Conservation (phyloP, 1,140 invertebrate species). For the Pogonomyrmex barbatus region DNA sequence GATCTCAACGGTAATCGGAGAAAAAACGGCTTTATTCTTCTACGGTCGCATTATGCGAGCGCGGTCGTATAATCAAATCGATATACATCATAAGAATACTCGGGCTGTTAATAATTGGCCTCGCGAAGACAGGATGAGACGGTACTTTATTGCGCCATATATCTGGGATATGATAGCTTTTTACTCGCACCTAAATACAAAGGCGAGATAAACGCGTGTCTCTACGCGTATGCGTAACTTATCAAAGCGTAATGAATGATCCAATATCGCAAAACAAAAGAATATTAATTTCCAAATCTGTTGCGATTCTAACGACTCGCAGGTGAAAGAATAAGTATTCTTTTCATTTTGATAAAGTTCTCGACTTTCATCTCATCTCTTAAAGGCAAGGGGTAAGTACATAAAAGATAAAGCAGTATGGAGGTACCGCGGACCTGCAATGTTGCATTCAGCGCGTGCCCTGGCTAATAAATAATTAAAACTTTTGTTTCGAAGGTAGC, state of each 20-base stretch:
- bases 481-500: constrained; percentile 86
- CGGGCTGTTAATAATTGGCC: neutral
- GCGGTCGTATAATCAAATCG: neutral
- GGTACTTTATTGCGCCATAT: neutral
- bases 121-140: neutral
- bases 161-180: neutral
- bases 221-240: neutral
- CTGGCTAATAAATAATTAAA: constrained; percentile 86
- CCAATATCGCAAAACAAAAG: constrained; percentile 31
- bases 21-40: constrained; percentile 15
- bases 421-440: constrained; percentile 65
- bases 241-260: constrained; percentile 9
- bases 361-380: constrained; percentile 49
- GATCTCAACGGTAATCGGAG: neutral
- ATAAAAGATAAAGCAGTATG: constrained; percentile 61
- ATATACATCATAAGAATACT: constrained; percentile 20
- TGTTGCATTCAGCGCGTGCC: constrained; percentile 82
- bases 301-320: constrained; percentile 39
- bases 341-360: constrained; percentile 67
- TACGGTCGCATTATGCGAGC: neutral
- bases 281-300: constrained; percentile 54
- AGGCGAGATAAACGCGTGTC: neutral
- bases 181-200: no score
- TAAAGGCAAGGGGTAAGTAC: constrained; percentile 66
- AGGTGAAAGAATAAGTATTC: constrained; percentile 54